These are phyloP conservation scores for Scleropages formosus DNA, from an alignment of 2,797 vertebrate species.

Conservation along the genomic window DNA sequence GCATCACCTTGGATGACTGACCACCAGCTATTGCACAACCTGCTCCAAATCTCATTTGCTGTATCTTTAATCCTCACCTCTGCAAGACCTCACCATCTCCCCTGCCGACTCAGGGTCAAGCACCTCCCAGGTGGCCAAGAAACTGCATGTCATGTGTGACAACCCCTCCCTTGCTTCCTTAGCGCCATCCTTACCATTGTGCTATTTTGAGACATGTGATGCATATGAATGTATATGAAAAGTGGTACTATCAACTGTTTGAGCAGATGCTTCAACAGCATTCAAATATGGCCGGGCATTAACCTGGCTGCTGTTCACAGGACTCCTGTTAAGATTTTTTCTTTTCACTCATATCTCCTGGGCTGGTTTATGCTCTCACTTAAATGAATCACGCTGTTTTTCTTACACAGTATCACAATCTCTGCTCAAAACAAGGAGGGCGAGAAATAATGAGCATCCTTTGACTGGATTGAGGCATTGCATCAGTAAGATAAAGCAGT, in stretches of 20 bases:
- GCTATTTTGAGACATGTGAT: background rate
- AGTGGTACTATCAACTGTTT: too few species aligned
- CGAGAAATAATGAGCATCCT: conserved; percentile 24
- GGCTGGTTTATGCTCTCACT: conserved; percentile 14
- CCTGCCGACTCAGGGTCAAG: background rate
- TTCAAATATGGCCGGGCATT: background rate
- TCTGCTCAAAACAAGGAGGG: conserved; percentile 9
- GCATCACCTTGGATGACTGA: conserved; percentile 3
- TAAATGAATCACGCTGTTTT: conserved; percentile 18
- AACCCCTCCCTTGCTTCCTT: too few species aligned
- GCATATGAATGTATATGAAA: too few species aligned
- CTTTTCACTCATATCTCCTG: conserved; percentile 7
- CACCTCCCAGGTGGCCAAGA: background rate
- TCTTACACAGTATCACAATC: conserved; percentile 15
- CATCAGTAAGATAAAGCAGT: conserved; percentile 20
- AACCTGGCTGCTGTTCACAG: conserved; percentile 12
- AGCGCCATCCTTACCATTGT: background rate
- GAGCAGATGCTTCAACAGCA: too few species aligned
- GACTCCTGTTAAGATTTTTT: conserved; percentile 17
- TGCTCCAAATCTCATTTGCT: background rate
- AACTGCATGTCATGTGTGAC: background rate
- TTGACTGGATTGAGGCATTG: conserved; percentile 1
- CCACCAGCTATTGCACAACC: conserved; percentile 3
- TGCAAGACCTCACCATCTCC: background rate
- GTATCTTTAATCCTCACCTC: conserved; percentile 15